A percentile compares a stretch with the other conserved stretches of the same genome.
Conservation (phyloP, 1,140 invertebrate genomes). For the Sitobion miscanthi region DNA sequence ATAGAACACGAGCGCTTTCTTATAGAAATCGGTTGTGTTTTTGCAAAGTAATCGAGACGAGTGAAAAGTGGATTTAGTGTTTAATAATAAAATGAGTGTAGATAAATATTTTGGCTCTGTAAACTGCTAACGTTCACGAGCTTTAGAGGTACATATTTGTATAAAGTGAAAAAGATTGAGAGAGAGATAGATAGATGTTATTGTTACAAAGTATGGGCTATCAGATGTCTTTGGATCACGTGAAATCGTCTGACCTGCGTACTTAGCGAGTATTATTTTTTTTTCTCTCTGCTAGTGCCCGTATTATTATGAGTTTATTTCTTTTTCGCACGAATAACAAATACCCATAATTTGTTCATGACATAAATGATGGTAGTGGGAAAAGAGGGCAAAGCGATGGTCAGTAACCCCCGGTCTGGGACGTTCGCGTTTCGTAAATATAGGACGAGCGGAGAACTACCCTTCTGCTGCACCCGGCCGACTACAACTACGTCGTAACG, state of each 20-base stretch:
- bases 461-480: neutral
- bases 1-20: neutral
- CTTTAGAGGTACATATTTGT: neutral
- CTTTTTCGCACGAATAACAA: neutral
- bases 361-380: neutral
- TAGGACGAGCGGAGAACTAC: neutral
- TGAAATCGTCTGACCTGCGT: neutral
- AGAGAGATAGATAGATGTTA: neutral
- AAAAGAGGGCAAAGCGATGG: neutral
- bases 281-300: neutral
- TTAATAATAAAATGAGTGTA: neutral
- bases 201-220: neutral
- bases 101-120: neutral
- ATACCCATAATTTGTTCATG: neutral
- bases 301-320: neutral
- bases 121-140: neutral
- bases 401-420: neutral
- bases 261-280: neutral
- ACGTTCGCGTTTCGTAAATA: neutral
- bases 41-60: neutral
- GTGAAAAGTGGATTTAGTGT: neutral
- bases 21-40: neutral
- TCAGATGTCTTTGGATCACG: neutral
- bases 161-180: neutral
- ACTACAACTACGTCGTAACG: neutral